Base-by-base conservation (phyloP, 1,140 invertebrate genomes). In the Fopius arisanus region DNA sequence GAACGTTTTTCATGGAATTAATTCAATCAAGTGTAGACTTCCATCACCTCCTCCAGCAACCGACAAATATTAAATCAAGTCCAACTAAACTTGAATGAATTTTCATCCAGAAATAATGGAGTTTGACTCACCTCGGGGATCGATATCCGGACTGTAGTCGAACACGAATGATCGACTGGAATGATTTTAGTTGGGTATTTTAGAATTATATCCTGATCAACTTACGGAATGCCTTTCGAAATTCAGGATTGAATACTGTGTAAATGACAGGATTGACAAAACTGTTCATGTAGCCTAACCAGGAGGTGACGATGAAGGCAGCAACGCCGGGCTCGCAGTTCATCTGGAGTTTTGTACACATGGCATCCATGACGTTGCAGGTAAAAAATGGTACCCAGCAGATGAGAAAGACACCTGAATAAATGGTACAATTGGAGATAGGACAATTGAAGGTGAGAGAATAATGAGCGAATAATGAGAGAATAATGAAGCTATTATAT, bases 381-480 rank as follows among this genome's bases (percentile, higher is more conserved):
- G 86, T 97, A 91, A 99, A 99, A 91, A 99, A 99, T 43, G 98
- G 98, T 66, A 98, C 94, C 98, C 98, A 99, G 86, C 98, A 99
- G 78, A 98, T 92, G 6, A 99, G 91, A 87, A 99, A 99, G 0
- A 98, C 96, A 75, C 93, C 94, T 96, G 87, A 78, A 72, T 40
- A 59, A 73, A 28, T 43, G 12, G 40, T 40, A 54, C 66, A 70
- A 59, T 48, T 66, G 5, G 63, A 37, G 16, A 65, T 43, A 23
- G 21, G 21, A 66, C 21, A 48, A 29, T 31, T 65, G 41, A n/a
- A 41, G 65, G 71, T 67, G 1, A 75, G 76, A 48, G 62, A n/a
- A n/a, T 28, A 40, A 72, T 67, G 10, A 78, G 48, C 51, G 54
- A 37, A 66, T n/a, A 10, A 29, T 51, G 9, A 75, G 43, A 67